phyloP scores from a whole-genome alignment of 1,140 invertebrate genomes.

The Drosophila nikananu region DNA sequence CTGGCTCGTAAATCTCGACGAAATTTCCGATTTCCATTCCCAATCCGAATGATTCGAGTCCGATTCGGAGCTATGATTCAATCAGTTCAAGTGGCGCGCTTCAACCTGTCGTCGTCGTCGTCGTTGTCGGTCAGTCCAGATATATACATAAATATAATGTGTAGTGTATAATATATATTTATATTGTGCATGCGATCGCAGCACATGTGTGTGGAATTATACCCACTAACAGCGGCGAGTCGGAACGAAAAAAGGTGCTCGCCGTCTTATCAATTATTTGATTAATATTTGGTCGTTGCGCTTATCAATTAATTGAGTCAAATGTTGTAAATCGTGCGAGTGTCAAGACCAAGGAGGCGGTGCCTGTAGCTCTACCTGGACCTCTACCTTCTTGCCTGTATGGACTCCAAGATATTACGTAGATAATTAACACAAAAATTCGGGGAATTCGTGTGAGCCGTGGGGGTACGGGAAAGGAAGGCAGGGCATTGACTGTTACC shows the following conservation, averaged over 20 bases:
- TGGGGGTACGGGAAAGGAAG: background rate
- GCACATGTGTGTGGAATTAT: conserved; percentile 31
- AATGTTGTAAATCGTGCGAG: conserved; percentile 52
- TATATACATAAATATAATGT: conserved; percentile 7
- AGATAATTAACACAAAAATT: background rate
- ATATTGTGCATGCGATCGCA: conserved; percentile 1
- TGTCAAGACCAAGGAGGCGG: conserved; percentile 26
- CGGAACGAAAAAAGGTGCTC: background rate
- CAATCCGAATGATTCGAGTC: background rate
- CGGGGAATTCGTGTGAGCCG: background rate
- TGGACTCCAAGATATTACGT: conserved; percentile 8
- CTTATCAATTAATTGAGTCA: conserved; percentile 66
- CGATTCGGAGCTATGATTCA: conserved; percentile 41
- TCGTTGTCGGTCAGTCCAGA: conserved; percentile 14
- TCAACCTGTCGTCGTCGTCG: conserved; percentile 29
- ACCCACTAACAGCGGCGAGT: conserved; percentile 11
- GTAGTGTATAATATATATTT: background rate
- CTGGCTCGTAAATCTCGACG: conserved; percentile 37
- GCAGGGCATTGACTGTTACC: conserved; percentile 22
- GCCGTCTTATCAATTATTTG: conserved; percentile 58
- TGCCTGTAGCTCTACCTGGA: background rate
- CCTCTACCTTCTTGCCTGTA: background rate
- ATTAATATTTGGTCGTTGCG: conserved; percentile 51
- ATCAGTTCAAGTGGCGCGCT: conserved; percentile 44
- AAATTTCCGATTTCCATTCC: conserved; percentile 26